Evolutionary conservation across 2,888 invertebrate species (phyloP), one percentile per base, ranked within the genome.

Genomic region (Chrysolina haemoptera): DNA sequence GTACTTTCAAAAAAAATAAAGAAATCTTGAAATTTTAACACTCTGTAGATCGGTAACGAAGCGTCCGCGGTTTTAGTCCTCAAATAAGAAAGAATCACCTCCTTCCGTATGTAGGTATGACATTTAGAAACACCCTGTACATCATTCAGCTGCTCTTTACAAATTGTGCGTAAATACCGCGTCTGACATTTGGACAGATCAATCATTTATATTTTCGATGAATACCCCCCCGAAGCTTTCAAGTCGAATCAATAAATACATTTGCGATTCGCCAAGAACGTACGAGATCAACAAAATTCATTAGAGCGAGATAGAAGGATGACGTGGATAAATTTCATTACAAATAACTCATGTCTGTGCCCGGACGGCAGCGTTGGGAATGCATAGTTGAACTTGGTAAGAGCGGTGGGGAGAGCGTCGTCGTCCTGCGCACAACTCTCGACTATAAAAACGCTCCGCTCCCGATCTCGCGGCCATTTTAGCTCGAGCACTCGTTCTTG

Each of bases 291-390:
- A 76, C 68, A 70, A 73, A 76, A 78, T 76, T 76, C 75, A 69
- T 73, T 78, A 76, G 71, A 73, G 73, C 46, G 71, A 78, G 73
- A 71, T 43, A 35, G 71, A 68, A 73, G 43, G 53, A 35, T 73
- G 73, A 76, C 76, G 71, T 71, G 59, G 40, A 78, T 73, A 69
- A 68, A 75, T 73, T 75, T 69, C 72, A 72, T 75, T 68, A 71
- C 65, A 71, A 76, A 76, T 76, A 76, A 71, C 71, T 73, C 68
- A 71, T 71, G 76, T 73, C 76, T 73, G 35, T 35, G 73, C 73
- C 73, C 67, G 53, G 35, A 72, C 43, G 35, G 68, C 43, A 20
- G 41, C 35, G 50, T 41, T 68, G 41, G 68, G 62, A 62, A 46
- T 40, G 50, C 55, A 41, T 53, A 68, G 55, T 72, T 66, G 40